A percentile compares a stretch with the other conserved stretches of the same genome.
Evolutionary conservation across 2,797 vertebrate species (phyloP).

Genomic region (Coreius guichenoti): DNA sequence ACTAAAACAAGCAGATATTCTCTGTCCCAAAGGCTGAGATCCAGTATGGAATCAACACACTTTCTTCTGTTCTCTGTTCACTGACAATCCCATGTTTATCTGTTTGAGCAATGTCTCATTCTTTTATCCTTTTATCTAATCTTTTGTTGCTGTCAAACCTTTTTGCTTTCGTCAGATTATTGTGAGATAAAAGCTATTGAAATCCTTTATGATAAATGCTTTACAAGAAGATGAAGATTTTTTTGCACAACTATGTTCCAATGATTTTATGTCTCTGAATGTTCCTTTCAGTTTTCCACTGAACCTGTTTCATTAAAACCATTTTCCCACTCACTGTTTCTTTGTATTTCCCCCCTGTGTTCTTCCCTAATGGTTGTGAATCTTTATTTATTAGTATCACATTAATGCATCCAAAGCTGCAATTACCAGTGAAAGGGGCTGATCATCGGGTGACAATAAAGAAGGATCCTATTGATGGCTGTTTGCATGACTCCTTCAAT

Average conservation of each 20-base stretch:
- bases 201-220: neutral
- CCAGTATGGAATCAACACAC: neutral
- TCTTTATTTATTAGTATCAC: neutral
- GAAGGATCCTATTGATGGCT: neutral
- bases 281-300: neutral
- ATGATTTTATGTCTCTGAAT: neutral
- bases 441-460: neutral
- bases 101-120: slow-evolving; percentile 1
- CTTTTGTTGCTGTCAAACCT: no score
- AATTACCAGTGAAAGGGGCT: neutral
- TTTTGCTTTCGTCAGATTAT: neutral
- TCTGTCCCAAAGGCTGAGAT: neutral
- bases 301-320: neutral
- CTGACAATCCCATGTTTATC: neutral
- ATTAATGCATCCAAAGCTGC: neutral
- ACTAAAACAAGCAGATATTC: neutral
- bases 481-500: slow-evolving; percentile 1
- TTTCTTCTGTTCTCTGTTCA: neutral
- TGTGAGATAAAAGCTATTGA: slow-evolving; percentile 1
- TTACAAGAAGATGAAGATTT: neutral
- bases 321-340: neutral
- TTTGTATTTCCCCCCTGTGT: neutral
- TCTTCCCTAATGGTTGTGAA: neutral
- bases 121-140: neutral
- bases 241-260: no score